Conservation (phyloP, 1,140 invertebrate species). For the Macrobrachium rosenbergii region DNA sequence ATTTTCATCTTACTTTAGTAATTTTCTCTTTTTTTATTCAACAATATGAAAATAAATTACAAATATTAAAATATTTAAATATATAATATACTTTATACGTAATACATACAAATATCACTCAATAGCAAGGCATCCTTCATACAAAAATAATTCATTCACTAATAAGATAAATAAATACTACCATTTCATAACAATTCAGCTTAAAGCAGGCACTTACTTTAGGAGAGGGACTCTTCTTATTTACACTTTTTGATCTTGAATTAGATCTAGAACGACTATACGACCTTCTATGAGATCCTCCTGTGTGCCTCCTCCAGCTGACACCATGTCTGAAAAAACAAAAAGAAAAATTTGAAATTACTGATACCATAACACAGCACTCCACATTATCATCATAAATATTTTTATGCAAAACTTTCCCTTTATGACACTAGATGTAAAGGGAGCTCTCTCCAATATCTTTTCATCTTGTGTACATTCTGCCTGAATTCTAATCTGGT, state of each 20-base stretch:
- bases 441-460: too few relatives aligned
- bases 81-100: too few relatives aligned
- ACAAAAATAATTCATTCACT: background rate
- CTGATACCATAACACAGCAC: background rate
- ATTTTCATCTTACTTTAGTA: too few relatives aligned
- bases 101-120: too few relatives aligned
- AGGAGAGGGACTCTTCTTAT: slow-evolving; percentile 47
- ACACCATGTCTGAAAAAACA: slow-evolving; percentile 14
- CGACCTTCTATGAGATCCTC: slow-evolving; percentile 42
- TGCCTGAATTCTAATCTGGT: too few relatives aligned
- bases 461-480: too few relatives aligned
- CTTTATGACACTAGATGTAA: too few relatives aligned
- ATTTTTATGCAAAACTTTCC: background rate
- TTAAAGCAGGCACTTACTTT: slow-evolving; percentile 16
- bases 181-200: background rate
- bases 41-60: too few relatives aligned
- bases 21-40: too few relatives aligned
- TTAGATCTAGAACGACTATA: slow-evolving; percentile 65
- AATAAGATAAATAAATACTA: too few relatives aligned
- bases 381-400: background rate
- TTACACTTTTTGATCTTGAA: slow-evolving; percentile 49
- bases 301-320: slow-evolving; percentile 39
- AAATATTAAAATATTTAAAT: too few relatives aligned
- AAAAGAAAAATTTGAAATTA: background rate
- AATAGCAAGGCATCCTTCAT: too few relatives aligned